Evolutionary conservation across 2,888 invertebrate species (phyloP), one percentile per base, ranked within the genome.

Genomic region (Miltochrista miniata): DNA sequence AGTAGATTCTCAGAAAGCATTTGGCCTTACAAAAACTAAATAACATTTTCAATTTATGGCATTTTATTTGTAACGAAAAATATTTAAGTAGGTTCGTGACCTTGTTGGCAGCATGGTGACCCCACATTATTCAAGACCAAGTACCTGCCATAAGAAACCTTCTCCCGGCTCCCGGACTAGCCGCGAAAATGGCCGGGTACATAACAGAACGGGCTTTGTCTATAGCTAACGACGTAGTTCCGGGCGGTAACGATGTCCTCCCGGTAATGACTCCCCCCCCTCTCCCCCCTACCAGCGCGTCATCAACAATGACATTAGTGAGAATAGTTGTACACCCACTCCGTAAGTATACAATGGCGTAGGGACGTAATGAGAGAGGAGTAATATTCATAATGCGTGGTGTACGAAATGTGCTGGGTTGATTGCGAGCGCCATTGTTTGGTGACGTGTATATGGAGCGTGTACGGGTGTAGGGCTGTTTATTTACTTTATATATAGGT

Each of bases 141-240:
- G n/a, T n/a, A n/a, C n/a, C n/a, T n/a, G n/a, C n/a, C n/a, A n/a
- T n/a, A 13, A 36, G 18, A 34, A 48, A 12, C 15, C 18, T 11
- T 12, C 51, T 1, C n/a, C 11, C 30, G 36, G 44, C 81, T 76
- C 76, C 65, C 43, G 51, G 36, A 30, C 71, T 72, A 70, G 30
- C 14, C 33, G 56, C 37, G 37, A 50, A 75, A 83, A 81, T 85
- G 87, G 83, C 84, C 76, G 81, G 76, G 83, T 72, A 84, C 72
- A 87, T 85, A 77, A 76, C 76, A 59, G 59, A 59, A 57, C 42
- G 41, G 71, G 76, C 88, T 85, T 88, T 90, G 88, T 90, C 81
- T 88, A 68, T 77, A 75, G 75, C 74, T 87, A 86, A 87, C 86
- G 87, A 83, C 71, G 74, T 64, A 72, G 81, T 83, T 90, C 89